phyloP scores from a whole-genome alignment of 2,888 invertebrate genomes.

The Exocentrus adspersus region DNA sequence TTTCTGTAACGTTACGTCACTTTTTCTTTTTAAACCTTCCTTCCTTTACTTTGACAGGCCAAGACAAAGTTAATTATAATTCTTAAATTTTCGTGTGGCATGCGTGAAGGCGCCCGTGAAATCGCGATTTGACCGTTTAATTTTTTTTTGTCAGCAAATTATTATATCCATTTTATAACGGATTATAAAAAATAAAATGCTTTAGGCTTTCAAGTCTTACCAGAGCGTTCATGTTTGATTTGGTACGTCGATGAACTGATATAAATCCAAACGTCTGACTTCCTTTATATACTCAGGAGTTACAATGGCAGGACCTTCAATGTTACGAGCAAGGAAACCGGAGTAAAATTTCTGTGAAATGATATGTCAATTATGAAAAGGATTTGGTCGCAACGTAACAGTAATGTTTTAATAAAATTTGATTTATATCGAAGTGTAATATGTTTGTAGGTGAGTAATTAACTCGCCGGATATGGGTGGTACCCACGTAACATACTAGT shows the following conservation, averaged over 20 bases:
- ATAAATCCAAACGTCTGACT: neutral
- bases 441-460: no score
- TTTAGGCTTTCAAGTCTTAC: neutral
- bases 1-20: neutral
- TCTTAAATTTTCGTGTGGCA: neutral
- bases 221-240: conserved; percentile 1
- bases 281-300: neutral
- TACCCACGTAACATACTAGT: neutral
- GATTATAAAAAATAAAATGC: no score
- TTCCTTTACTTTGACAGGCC: neutral
- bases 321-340: neutral
- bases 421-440: no score
- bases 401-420: neutral
- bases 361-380: neutral
- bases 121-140: neutral
- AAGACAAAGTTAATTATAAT: neutral
- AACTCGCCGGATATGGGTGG: no score
- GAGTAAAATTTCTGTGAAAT: neutral
- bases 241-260: neutral
- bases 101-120: no score
- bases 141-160: no score
- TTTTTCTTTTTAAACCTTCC: no score
- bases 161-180: no score
- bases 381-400: neutral
- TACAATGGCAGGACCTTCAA: neutral